A percentile compares a stretch with the other conserved stretches of the same genome.
These are phyloP conservation scores for Xenopus petersii DNA, from an alignment of 2,797 vertebrate genomes.

Conservation along the genomic window DNA sequence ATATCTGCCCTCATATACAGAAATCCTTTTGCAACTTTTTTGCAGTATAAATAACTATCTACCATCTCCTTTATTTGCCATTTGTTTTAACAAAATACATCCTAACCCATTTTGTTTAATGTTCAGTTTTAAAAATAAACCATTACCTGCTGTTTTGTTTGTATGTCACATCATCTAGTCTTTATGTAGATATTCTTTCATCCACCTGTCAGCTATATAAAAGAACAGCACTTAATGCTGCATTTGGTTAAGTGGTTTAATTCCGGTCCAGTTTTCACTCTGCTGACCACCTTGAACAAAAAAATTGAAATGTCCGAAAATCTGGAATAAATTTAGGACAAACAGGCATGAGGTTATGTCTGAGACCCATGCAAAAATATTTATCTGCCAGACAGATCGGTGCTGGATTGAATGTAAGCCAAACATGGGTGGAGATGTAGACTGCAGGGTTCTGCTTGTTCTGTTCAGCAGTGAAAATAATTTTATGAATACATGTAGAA, in stretches of 20 bases:
- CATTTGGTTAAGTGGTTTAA: no score
- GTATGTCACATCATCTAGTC: not conserved
- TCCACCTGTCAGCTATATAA: not conserved
- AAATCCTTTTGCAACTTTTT: no score
- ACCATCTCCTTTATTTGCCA: no score
- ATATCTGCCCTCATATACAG: no score
- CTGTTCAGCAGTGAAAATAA: conserved; percentile 33
- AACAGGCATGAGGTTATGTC: conserved; percentile 71
- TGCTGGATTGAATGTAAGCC: conserved; percentile 59
- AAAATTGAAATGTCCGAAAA: conserved; percentile 47
- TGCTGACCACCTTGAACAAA: conserved; percentile 8
- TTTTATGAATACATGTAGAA: not conserved
- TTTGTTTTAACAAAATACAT: no score
- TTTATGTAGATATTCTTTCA: not conserved
- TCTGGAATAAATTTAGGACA: conserved; percentile 58
- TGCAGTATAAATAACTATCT: no score
- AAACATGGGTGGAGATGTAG: conserved; percentile 55
- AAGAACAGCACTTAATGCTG: not conserved
- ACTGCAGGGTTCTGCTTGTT: conserved; percentile 56
- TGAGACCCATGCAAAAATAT: conserved; percentile 67
- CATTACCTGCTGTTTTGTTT: not conserved
- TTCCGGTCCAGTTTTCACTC: not conserved
- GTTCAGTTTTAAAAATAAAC: no score
- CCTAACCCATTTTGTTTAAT: no score
- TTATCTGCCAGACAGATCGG: conserved; percentile 58